Conservation (phyloP, 2,888 invertebrate species). For the Neria commutata region DNA sequence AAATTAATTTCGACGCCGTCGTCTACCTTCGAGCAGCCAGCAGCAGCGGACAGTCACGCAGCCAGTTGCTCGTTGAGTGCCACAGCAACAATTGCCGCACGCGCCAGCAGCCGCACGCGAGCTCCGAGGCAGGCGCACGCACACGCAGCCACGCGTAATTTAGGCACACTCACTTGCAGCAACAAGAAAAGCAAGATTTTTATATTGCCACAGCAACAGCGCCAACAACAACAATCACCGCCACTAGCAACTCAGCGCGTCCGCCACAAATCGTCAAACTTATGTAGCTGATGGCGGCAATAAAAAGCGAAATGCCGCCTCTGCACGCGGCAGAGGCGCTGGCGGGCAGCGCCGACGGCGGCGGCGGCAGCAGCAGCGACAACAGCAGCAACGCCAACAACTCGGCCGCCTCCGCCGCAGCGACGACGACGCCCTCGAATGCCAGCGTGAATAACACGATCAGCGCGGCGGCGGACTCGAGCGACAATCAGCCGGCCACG, state of each 20-base stretch:
- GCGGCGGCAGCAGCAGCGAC: slow-evolving; percentile 26
- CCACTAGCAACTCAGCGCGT: too few species aligned
- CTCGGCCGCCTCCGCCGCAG: slow-evolving; percentile 35
- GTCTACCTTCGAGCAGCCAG: too few species aligned
- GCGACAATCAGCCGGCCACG: slow-evolving; percentile 66
- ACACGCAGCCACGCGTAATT: slow-evolving; percentile 28
- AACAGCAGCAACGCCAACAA: slow-evolving; percentile 7
- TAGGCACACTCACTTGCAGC: slow-evolving; percentile 4
- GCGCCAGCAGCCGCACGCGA: neutral
- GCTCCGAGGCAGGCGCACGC: neutral
- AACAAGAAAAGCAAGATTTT: neutral
- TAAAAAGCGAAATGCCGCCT: slow-evolving; percentile 57
- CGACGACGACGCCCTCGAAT: slow-evolving; percentile 1
- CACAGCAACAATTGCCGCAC: neutral
- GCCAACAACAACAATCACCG: neutral
- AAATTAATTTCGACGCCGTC: too few species aligned
- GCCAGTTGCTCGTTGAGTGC: neutral
- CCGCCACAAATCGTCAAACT: slow-evolving; percentile 28
- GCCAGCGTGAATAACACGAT: slow-evolving; percentile 66
- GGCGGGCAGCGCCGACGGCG: slow-evolving; percentile 14
- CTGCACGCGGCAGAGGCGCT: slow-evolving; percentile 54
- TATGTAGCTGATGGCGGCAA: slow-evolving; percentile 53
- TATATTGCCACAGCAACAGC: neutral
- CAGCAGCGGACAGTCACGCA: slow-evolving; percentile 2
- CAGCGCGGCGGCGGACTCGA: slow-evolving; percentile 77